Base-by-base conservation (phyloP, 2,797 vertebrate genomes). In the Arctocebus calabarensis region DNA sequence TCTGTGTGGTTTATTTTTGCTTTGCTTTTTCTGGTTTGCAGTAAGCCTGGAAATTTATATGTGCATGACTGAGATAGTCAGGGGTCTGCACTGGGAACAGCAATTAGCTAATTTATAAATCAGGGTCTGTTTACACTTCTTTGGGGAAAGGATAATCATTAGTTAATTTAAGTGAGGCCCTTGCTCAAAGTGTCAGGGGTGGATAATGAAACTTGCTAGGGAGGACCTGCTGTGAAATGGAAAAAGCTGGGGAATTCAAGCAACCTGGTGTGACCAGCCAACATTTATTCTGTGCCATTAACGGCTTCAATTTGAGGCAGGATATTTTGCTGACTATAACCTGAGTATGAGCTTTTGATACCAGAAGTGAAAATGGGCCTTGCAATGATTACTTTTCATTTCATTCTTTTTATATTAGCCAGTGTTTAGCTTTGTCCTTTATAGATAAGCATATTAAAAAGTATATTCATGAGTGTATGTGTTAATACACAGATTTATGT, bases 91-190 rank as follows among this genome's bases (percentile, higher is more conserved):
- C 66, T 27, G 88, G 94, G 83, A 94, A 75, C 19, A 81, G 95
- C 97, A 97, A 94, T 96, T 97, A 97, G 94, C 96, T 96, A 96
- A 97, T 97, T 97, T 97, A 86, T 96, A 95, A 95, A 97, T 97
- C 91, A 91, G 91, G 75, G 81, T 96, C 95, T 93, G 95, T 97
- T 97, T 96, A 97, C 84, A 97, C 91, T 75, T 95, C 84, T 96
- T 90, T 75, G 59, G 89, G 77, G 71, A 86, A 90, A 95, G 90
- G 82, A 93, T 97, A 98, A 97, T 97, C 93, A 97, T 96, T 95
- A 95, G 86, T 96, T 96, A 97, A 98, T 98, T 97, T 97, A 96
- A 94, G 89, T 62, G 95, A 96, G 84, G 93, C 92, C 92, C 37
- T 84, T 78, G 86, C 70, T 91, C 27, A 71, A 83, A 96, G 94